Base-by-base conservation (phyloP, 2,888 invertebrate genomes). In the Lasioglossum figueresi region DNA sequence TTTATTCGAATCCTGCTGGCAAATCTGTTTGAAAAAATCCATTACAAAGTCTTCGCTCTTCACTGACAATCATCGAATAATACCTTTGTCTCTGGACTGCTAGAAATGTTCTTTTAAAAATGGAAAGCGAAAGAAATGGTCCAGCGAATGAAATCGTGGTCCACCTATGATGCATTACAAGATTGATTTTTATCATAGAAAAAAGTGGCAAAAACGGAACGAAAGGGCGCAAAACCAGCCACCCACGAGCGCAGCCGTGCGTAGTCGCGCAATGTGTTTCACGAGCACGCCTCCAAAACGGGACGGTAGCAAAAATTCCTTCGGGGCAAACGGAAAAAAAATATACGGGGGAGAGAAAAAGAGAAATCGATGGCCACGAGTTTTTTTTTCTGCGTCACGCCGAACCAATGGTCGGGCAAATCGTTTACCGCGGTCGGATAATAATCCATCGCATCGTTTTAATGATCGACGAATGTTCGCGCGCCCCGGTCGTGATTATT, bases 371-470 rank as follows among this genome's bases (percentile, higher is more conserved):
- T 59, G 27, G 59, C 75, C 75, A 63, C 43, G 70, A 59, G 40
- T 56, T 63, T 40, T 34, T 76, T 63, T 52, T 74, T 80, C 83
- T 71, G 80, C 80, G 66, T 34, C 19, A 40, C 56, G 75, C 52
- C 48, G 80, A 63, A 27, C 40, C 76, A 68, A 80, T 43, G 72
- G 79, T 79, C 34, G 74, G 79, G 80, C 66, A 66, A 66, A 66
- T 66, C 86, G 82, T 88, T 88, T 87, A 80, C 77, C 81, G 34
- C 76, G 71, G 71, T 37, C 74, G 56, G 71, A 79, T 83, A 81
- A 80, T 88, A 88, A 88, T 87, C 74, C 80, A 43, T 10, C 37
- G 70, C 80, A 80, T 84, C 88, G 84, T 83, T 83, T 83, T 76
- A 79, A 80, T 76, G 82, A 88, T 87, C 84, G 81, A 73, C 43